Percentiles rank a stretch among this genome's conserved stretches.
These are phyloP conservation scores for Stegana nigrithorax DNA, from an alignment of 2,888 invertebrate species.

Conservation along the genomic window DNA sequence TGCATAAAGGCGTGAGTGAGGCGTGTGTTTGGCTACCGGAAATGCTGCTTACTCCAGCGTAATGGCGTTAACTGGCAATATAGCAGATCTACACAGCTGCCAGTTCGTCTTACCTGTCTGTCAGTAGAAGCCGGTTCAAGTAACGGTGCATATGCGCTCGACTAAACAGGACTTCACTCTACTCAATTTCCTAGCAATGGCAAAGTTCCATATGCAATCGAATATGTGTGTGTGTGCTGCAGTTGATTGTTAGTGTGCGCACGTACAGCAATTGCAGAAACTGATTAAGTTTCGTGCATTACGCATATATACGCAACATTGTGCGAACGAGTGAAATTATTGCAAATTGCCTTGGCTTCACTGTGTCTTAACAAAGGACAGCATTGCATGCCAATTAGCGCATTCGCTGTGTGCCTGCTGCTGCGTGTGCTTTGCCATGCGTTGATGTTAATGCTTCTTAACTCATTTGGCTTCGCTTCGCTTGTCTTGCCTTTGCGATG, in stretches of 20 bases:
- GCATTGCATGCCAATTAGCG: background rate
- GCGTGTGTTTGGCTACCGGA: background rate
- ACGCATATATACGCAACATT: background rate
- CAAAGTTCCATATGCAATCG: background rate
- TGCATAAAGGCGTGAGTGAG: background rate
- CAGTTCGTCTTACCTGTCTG: too few relatives aligned
- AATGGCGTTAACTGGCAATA: background rate
- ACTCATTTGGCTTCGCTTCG: too few relatives aligned
- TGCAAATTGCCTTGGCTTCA: background rate
- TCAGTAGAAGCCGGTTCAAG: too few relatives aligned
- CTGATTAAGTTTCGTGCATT: too few relatives aligned
- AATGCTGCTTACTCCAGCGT: conserved; percentile 1
- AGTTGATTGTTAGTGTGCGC: too few relatives aligned
- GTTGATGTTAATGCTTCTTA: too few relatives aligned
- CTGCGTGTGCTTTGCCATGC: background rate
- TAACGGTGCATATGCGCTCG: too few relatives aligned
- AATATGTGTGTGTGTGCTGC: background rate
- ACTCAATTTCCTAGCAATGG: background rate
- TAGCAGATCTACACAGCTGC: too few relatives aligned
- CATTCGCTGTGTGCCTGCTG: background rate
- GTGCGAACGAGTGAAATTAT: background rate
- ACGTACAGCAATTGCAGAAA: too few relatives aligned
- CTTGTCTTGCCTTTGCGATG: too few relatives aligned
- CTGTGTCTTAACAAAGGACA: background rate
- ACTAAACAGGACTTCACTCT: background rate